A percentile compares a stretch with the other conserved stretches of the same genome.
phyloP scores from a whole-genome alignment of 2,113 vertebrate genomes.

The Equus quagga region DNA sequence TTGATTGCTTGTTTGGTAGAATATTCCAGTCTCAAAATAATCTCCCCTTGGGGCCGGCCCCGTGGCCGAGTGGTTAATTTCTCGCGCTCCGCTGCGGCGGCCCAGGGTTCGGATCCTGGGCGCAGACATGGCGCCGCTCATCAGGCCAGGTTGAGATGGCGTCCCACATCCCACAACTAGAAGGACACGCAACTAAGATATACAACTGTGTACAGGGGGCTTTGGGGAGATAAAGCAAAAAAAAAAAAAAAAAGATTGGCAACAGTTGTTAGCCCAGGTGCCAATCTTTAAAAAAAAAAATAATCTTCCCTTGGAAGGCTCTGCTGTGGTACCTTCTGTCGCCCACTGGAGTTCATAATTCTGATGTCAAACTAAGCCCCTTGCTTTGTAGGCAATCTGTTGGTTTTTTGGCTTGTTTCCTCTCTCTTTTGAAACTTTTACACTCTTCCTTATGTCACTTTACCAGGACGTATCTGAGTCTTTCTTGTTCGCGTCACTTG shows the following conservation, averaged over 20 bases:
- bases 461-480: not conserved
- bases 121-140: no score
- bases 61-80: no score
- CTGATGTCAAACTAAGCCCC: not conserved
- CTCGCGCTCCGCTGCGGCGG: no score
- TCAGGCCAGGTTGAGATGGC: no score
- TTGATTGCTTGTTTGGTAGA: not conserved
- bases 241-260: no score
- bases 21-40: not conserved
- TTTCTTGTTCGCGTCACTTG: not conserved
- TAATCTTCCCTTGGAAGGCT: not conserved
- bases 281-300: not conserved
- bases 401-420: not conserved
- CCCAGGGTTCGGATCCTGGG: no score
- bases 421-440: not conserved
- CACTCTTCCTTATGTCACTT: not conserved
- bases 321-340: not conserved
- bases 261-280: no score
- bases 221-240: no score
- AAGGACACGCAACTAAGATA: no score
- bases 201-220: no score
- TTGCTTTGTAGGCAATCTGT: not conserved
- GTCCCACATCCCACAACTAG: no score
- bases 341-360: not conserved
- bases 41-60: not conserved